These are phyloP conservation scores for Polydrusus pterygomalis DNA, from an alignment of 2,888 invertebrate genomes.

Conservation along the genomic window DNA sequence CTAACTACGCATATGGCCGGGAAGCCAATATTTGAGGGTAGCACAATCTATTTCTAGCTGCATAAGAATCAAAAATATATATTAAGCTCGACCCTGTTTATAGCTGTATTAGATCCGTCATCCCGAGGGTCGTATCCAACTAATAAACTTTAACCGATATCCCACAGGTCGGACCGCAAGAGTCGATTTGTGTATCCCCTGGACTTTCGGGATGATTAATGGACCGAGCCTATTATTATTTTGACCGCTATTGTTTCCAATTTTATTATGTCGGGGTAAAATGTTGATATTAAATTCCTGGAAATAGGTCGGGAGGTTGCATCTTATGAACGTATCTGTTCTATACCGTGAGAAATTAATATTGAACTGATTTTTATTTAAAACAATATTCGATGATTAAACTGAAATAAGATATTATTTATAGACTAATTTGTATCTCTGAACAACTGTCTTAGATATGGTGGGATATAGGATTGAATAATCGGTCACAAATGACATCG, in stretches of 20 bases:
- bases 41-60: too few relatives aligned
- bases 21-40: too few relatives aligned
- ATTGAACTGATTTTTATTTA: too few relatives aligned
- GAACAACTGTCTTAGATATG: too few relatives aligned
- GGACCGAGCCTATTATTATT: constrained; percentile 20
- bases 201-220: constrained; percentile 38
- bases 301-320: not conserved
- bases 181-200: constrained; percentile 40
- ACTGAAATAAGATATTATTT: too few relatives aligned
- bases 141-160: constrained; percentile 36
- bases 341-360: too few relatives aligned
- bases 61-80: not conserved
- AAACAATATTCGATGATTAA: too few relatives aligned
- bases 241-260: constrained; percentile 24
- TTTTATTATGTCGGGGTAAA: constrained; percentile 10
- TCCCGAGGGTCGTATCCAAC: constrained; percentile 32
- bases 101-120: constrained; percentile 7
- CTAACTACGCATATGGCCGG: too few relatives aligned
- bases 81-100: not conserved
- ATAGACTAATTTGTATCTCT: too few relatives aligned
- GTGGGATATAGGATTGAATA: too few relatives aligned
- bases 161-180: constrained; percentile 36
- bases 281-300: constrained; percentile 7
- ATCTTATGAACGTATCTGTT: not conserved
- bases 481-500: too few relatives aligned